phyloP scores from a whole-genome alignment of 37 sponge, comb jelly and placozoan species.

The Chondrosia reniformis region DNA sequence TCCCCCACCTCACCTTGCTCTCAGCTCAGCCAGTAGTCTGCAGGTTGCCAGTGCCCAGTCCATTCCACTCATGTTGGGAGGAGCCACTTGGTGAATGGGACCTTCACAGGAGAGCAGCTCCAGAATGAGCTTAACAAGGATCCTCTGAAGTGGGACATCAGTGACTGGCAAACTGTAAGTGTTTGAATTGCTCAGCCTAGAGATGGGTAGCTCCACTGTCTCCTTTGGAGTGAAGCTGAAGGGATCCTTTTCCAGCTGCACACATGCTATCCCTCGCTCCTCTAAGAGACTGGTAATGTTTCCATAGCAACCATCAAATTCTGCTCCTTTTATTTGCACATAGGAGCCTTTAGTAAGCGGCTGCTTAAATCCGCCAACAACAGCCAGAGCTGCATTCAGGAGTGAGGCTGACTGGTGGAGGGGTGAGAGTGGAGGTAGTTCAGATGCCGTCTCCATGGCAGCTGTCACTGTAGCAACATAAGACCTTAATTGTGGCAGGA shows the following conservation, averaged over 20 bases:
- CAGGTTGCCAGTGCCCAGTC: constrained; percentile 47
- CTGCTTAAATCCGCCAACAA: constrained; percentile 95
- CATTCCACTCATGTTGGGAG: constrained; percentile 43
- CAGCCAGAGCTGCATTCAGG: constrained; percentile 85
- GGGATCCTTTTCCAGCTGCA: constrained; percentile 53
- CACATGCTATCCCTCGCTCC: constrained; percentile 62
- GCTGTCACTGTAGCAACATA: constrained; percentile 24
- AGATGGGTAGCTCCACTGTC: constrained; percentile 67
- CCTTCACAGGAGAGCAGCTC: not conserved
- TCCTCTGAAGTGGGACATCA: not conserved
- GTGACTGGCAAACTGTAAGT: constrained; percentile 49
- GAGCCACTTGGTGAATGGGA: constrained; percentile 25
- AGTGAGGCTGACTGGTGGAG: constrained; percentile 59
- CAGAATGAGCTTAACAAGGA: not conserved
- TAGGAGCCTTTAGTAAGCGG: constrained; percentile 62
- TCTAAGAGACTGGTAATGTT: constrained; percentile 66
- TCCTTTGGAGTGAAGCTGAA: constrained; percentile 47
- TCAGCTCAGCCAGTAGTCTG: constrained; percentile 68
- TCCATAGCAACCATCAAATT: constrained; percentile 45
- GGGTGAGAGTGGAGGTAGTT: constrained; percentile 29
- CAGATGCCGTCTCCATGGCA: constrained; percentile 29
- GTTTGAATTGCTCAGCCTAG: constrained; percentile 51
- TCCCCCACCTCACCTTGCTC: constrained; percentile 23
- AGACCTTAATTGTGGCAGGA: constrained; percentile 27
- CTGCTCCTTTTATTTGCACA: constrained; percentile 66